Conservation (phyloP, 1,140 invertebrate genomes). For the Eurosta solidaginis region DNA sequence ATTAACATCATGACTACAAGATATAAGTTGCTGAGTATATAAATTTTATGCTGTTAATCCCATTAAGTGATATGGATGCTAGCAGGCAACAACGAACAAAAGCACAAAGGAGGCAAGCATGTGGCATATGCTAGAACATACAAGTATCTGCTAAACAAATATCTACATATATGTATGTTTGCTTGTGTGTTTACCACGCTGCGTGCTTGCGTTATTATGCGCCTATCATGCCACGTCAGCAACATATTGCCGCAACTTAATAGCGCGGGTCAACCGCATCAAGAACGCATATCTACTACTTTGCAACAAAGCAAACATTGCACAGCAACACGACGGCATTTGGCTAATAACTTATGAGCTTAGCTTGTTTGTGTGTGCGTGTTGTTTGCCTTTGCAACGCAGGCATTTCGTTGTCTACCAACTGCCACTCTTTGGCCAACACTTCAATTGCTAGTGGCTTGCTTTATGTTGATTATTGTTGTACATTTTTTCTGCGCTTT, state of each 20-base stretch:
- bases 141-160: neutral
- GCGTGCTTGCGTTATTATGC: too few species aligned
- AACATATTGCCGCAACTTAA: conserved; percentile 13
- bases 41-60: conserved; percentile 12
- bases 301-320: neutral
- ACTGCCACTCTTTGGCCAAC: neutral
- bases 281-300: neutral
- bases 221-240: conserved; percentile 4
- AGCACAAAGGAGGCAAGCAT: too few species aligned
- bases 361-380: neutral
- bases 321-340: conserved; percentile 18
- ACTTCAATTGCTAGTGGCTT: neutral
- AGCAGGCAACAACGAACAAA: neutral
- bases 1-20: neutral
- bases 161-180: neutral
- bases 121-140: neutral
- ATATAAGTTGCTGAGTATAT: neutral
- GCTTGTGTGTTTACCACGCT: neutral
- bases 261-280: neutral
- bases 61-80: conserved; percentile 15
- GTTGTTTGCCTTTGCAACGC: neutral
- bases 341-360: conserved; percentile 12
- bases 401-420: neutral
- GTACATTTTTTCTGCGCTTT: too few species aligned
- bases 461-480: too few species aligned